Percentiles rank a stretch among this genome's conserved stretches.
phyloP scores from a whole-genome alignment of 2,797 vertebrate species.

The Onychomys torridus region DNA sequence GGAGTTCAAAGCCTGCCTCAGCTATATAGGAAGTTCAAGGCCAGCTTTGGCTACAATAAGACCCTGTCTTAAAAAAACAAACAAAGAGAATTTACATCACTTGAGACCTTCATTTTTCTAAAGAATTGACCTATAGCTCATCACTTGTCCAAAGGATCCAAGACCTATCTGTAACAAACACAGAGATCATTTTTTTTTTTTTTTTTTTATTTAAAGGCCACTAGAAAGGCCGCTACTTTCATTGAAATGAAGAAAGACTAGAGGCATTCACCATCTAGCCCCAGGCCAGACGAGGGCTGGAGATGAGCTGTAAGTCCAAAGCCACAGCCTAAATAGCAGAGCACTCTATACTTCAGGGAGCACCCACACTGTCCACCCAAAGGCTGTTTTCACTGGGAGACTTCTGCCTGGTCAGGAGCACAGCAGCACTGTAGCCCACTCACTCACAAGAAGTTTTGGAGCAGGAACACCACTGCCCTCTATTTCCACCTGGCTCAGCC shows the following conservation, averaged over 20 bases:
- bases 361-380: too few relatives aligned
- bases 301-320: neutral
- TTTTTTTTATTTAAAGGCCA: neutral
- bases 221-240: neutral
- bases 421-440: neutral
- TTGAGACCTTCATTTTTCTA: neutral
- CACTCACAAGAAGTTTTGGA: too few relatives aligned
- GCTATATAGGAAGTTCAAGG: neutral
- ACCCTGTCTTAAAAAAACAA: neutral
- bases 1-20: neutral
- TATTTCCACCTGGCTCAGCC: neutral
- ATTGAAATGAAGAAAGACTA: conserved; percentile 26
- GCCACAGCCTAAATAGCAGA: neutral
- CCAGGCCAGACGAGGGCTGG: neutral
- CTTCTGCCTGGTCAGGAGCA: neutral
- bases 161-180: neutral
- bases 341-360: neutral
- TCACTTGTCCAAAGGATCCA: neutral
- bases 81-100: neutral
- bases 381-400: neutral
- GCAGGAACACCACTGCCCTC: neutral
- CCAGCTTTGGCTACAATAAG: neutral
- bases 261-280: neutral
- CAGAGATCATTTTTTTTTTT: neutral
- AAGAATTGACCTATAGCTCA: neutral